These are phyloP conservation scores for Oreonectes daqikongensis DNA, from an alignment of 2,797 vertebrate genomes.

Conservation along the genomic window DNA sequence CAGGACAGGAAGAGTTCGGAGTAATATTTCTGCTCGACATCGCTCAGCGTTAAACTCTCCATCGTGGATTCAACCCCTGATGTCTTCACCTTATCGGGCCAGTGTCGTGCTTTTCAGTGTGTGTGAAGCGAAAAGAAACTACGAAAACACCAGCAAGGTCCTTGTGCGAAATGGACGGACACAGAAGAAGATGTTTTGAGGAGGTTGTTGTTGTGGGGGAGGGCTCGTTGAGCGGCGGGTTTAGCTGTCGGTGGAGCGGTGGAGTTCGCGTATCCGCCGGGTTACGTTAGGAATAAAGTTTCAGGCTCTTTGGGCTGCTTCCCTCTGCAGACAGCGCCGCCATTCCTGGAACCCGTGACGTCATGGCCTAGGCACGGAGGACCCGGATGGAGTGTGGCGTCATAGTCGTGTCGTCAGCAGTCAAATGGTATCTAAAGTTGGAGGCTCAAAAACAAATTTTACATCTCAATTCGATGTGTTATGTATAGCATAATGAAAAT, in stretches of 20 bases:
- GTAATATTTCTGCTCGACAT: constrained; percentile 96
- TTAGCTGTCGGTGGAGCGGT: constrained; percentile 42
- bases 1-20: constrained; percentile 96
- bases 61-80: constrained; percentile 73
- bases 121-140: constrained; percentile 13
- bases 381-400: constrained; percentile 64
- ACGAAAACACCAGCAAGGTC: constrained; percentile 17
- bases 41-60: constrained; percentile 95
- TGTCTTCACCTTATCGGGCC: constrained; percentile 59
- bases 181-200: background rate
- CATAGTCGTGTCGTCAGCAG: constrained; percentile 24
- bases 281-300: constrained; percentile 79
- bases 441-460: too few species aligned
- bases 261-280: constrained; percentile 56
- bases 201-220: constrained; percentile 16
- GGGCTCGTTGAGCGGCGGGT: constrained; percentile 32
- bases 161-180: constrained; percentile 24
- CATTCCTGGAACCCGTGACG: constrained; percentile 75
- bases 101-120: constrained; percentile 62
- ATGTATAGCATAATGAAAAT: too few species aligned
- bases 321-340: constrained; percentile 78
- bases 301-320: constrained; percentile 77
- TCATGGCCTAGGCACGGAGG: constrained; percentile 64
- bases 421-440: background rate
- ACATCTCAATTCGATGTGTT: too few species aligned